Conservation (phyloP, 2,888 invertebrate species). For the Caenorhabditis zanzibari region DNA sequence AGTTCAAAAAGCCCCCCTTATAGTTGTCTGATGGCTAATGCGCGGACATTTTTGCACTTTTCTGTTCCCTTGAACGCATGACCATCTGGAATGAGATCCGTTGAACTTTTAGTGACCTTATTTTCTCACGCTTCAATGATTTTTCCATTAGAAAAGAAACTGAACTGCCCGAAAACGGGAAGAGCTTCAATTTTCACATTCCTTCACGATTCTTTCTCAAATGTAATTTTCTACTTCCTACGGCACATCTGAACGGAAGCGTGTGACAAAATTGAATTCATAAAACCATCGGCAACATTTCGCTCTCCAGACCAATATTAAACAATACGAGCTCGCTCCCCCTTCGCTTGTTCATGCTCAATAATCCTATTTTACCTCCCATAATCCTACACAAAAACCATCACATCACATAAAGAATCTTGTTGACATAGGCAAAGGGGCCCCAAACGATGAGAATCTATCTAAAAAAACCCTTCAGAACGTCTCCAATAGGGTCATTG, state of each 20-base stretch:
- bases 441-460: slow-evolving; percentile 11
- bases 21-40: slow-evolving; percentile 20
- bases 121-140: slow-evolving; percentile 46
- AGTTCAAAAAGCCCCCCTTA: slow-evolving; percentile 53
- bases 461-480: slow-evolving; percentile 40
- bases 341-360: slow-evolving; percentile 40
- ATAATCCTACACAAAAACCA: slow-evolving; percentile 51
- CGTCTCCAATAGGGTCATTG: slow-evolving; percentile 47
- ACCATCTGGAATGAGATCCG: slow-evolving; percentile 48
- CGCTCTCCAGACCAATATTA: slow-evolving; percentile 36
- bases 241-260: slow-evolving; percentile 31
- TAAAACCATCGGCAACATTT: slow-evolving; percentile 36
- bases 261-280: slow-evolving; percentile 35
- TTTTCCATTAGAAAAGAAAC: slow-evolving; percentile 23
- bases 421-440: slow-evolving; percentile 56
- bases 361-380: slow-evolving; percentile 55
- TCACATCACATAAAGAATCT: background rate
- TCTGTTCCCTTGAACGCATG: slow-evolving; percentile 32
- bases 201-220: slow-evolving; percentile 4
- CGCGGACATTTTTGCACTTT: slow-evolving; percentile 24
- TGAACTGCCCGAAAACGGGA: background rate
- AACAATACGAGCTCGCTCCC: slow-evolving; percentile 21
- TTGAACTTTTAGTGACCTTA: slow-evolving; percentile 47
- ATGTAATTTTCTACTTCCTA: slow-evolving; percentile 13
- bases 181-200: slow-evolving; percentile 12